Evolutionary conservation across 2,888 invertebrate genomes (phyloP).

Genomic region (Alviniconcha strummeri): DNA sequence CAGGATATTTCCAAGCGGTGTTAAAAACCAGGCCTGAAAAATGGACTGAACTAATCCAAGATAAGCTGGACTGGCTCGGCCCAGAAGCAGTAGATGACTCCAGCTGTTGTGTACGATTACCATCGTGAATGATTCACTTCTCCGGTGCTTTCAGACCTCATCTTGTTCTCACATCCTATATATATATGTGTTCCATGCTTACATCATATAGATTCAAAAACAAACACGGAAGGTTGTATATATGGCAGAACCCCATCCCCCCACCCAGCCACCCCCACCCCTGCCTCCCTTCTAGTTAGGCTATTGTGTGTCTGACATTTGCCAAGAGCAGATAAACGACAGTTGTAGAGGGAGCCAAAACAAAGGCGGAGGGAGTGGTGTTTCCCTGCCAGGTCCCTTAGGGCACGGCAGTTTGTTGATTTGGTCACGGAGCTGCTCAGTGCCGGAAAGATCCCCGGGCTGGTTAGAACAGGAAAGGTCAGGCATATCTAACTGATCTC

Average conservation of each 20-base stretch:
- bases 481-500: too few relatives aligned
- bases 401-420: not conserved
- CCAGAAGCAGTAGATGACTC: too few relatives aligned
- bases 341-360: not conserved
- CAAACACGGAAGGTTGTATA: not conserved
- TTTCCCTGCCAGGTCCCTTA: not conserved
- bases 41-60: too few relatives aligned
- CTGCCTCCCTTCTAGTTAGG: not conserved
- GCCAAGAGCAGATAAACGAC: slow-evolving; percentile 16
- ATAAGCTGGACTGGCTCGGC: too few relatives aligned
- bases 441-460: too few relatives aligned
- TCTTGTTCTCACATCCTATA: too few relatives aligned
- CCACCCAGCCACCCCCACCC: not conserved
- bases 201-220: not conserved
- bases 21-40: too few relatives aligned
- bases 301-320: slow-evolving; percentile 9
- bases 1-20: too few relatives aligned
- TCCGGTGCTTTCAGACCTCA: too few relatives aligned
- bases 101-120: too few relatives aligned
- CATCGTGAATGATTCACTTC: too few relatives aligned
- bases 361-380: slow-evolving; percentile 6
- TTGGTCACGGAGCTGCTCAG: not conserved
- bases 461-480: too few relatives aligned
- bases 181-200: not conserved
- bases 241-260: not conserved